phyloP scores from a whole-genome alignment of 2,113 vertebrate species.

The Lagopus leucura region DNA sequence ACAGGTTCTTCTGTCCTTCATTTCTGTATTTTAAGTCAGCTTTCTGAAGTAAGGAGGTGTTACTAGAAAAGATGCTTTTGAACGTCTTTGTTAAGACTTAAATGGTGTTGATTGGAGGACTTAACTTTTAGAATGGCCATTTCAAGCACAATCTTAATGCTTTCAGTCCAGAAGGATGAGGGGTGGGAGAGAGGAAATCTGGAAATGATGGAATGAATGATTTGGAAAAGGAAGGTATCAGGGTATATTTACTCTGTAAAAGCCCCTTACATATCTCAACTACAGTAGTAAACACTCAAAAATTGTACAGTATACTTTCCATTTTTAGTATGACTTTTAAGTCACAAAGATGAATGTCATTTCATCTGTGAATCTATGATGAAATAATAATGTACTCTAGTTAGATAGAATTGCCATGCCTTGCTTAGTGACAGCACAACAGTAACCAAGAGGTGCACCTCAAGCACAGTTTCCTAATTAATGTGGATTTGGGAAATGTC shows the following conservation, averaged over 20 bases:
- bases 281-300: background rate
- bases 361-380: background rate
- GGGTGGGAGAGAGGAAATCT: background rate
- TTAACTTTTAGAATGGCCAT: background rate
- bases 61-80: background rate
- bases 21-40: background rate
- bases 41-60: background rate
- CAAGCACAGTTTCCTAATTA: background rate
- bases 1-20: background rate
- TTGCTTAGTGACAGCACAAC: background rate
- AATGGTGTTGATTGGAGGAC: accelerated
- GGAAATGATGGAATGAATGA: background rate
- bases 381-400: background rate
- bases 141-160: background rate
- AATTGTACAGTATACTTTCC: background rate
- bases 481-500: background rate
- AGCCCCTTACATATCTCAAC: background rate
- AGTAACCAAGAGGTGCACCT: background rate
- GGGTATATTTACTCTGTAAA: background rate
- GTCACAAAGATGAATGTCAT: background rate
- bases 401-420: accelerated
- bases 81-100: background rate
- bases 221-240: background rate
- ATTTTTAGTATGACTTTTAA: background rate
- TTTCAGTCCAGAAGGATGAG: background rate